These are phyloP conservation scores for Bursaphelenchus mucronatus DNA, from an alignment of 1,140 invertebrate species.

Conservation along the genomic window DNA sequence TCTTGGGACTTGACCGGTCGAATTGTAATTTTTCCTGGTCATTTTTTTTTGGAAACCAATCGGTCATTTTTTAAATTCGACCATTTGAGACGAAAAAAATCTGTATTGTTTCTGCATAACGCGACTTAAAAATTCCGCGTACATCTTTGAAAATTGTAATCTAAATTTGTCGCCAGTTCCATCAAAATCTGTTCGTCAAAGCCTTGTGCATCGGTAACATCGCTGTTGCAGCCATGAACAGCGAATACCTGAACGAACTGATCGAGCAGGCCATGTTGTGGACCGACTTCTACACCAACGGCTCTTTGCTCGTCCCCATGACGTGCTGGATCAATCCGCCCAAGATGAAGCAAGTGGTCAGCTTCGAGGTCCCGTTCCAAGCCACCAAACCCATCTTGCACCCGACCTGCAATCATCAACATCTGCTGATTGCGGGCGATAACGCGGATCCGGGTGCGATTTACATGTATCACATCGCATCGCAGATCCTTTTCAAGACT, in stretches of 20 bases:
- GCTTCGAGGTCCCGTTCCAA: conserved; percentile 38
- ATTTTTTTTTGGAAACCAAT: too few species aligned
- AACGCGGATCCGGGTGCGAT: conserved; percentile 45
- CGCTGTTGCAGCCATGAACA: conserved; percentile 54
- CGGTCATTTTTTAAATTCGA: too few species aligned
- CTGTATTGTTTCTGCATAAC: conserved; percentile 20
- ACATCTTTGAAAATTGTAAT: too few species aligned
- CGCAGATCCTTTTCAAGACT: conserved; percentile 49
- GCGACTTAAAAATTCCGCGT: neutral
- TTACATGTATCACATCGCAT: conserved; percentile 61
- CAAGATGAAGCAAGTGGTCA: conserved; percentile 57
- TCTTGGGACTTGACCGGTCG: too few species aligned
- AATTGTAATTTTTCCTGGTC: too few species aligned
- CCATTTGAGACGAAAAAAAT: too few species aligned
- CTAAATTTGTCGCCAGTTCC: too few species aligned
- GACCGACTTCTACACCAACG: conserved; percentile 53
- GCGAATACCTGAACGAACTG: conserved; percentile 47
- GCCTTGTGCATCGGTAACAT: too few species aligned
- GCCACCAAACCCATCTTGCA: conserved; percentile 45
- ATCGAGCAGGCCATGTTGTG: conserved; percentile 57
- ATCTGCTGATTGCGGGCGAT: conserved; percentile 53
- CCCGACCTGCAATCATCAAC: conserved; percentile 59
- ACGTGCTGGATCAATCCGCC: conserved; percentile 59
- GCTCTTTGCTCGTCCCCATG: conserved; percentile 53
- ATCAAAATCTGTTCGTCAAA: too few species aligned